phyloP scores from a whole-genome alignment of 2,888 invertebrate species.

The Anaspis maculata region DNA sequence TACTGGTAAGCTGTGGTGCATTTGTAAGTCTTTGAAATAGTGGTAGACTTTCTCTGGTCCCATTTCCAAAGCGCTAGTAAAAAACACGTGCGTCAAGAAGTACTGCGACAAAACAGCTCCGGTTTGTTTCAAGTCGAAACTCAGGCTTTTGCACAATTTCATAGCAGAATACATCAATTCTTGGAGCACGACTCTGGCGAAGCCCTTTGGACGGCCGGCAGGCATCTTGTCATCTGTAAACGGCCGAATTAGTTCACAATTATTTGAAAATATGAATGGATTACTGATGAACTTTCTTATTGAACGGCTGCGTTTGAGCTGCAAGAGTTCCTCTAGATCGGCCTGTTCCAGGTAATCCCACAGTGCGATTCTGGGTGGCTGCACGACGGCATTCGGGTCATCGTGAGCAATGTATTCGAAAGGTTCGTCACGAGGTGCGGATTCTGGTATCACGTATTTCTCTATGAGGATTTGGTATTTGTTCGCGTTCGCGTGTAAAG shows the following conservation, averaged over 20 bases:
- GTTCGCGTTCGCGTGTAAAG: too few relatives aligned
- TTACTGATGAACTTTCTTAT: conserved; percentile 29
- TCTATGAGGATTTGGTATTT: too few relatives aligned
- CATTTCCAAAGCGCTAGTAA: conserved; percentile 28
- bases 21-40: conserved; percentile 35
- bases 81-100: conserved; percentile 35
- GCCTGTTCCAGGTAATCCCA: conserved; percentile 31
- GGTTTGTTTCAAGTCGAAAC: conserved; percentile 28
- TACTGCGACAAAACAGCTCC: conserved; percentile 36
- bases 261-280: not conserved
- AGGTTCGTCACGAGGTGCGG: too few relatives aligned
- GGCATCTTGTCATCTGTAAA: conserved; percentile 29
- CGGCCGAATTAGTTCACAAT: conserved; percentile 2
- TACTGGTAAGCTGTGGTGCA: conserved; percentile 35
- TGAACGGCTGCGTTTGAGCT: conserved; percentile 18
- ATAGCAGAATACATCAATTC: conserved; percentile 32
- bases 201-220: conserved; percentile 26
- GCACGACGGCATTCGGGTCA: conserved; percentile 9
- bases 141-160: conserved; percentile 29
- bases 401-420: conserved; percentile 18
- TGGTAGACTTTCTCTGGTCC: conserved; percentile 34
- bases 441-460: too few relatives aligned
- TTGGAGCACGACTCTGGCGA: conserved; percentile 26
- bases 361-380: conserved; percentile 24
- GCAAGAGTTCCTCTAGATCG: conserved; percentile 25